Percentiles rank a stretch among this genome's conserved stretches.
Conservation (phyloP, 53 echinoderm and acorn worm species). For the Arbacia lixula region DNA sequence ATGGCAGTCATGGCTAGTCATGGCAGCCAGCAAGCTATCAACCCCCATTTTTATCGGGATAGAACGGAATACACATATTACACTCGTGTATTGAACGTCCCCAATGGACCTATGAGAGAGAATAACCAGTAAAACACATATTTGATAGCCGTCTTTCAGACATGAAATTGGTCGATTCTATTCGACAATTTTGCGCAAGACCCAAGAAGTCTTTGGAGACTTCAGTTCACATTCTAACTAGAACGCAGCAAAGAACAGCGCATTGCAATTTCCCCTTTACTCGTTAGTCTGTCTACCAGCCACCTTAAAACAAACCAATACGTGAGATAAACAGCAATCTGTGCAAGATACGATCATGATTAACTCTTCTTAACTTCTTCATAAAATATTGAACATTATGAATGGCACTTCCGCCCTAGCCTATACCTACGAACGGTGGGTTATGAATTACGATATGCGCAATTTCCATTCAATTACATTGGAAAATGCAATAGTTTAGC, state of each 20-base stretch:
- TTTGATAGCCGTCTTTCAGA: constrained; percentile 30
- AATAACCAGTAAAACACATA: constrained; percentile 48
- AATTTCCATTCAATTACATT: no score
- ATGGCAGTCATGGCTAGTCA: neutral
- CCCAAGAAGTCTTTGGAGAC: constrained; percentile 11
- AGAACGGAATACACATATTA: constrained; percentile 42
- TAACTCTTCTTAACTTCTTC: no score
- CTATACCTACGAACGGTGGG: no score
- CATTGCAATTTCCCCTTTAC: no score
- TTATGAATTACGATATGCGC: no score
- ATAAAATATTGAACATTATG: no score
- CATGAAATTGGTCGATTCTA: constrained; percentile 11
- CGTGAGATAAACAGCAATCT: no score
- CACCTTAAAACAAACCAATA: no score
- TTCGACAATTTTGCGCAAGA: constrained; percentile 19
- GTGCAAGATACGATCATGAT: no score
- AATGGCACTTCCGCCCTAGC: no score
- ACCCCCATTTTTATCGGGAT: constrained; percentile 8
- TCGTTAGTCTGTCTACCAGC: no score
- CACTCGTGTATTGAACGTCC: constrained; percentile 8
- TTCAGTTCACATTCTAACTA: neutral
- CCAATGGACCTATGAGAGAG: constrained; percentile 13
- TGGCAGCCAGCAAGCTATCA: constrained; percentile 13
- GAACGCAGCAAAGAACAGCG: neutral
- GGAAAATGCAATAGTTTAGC: no score